Evolutionary conservation across 2,113 vertebrate species (phyloP).

Genomic region (Plecturocebus donacophilus): DNA sequence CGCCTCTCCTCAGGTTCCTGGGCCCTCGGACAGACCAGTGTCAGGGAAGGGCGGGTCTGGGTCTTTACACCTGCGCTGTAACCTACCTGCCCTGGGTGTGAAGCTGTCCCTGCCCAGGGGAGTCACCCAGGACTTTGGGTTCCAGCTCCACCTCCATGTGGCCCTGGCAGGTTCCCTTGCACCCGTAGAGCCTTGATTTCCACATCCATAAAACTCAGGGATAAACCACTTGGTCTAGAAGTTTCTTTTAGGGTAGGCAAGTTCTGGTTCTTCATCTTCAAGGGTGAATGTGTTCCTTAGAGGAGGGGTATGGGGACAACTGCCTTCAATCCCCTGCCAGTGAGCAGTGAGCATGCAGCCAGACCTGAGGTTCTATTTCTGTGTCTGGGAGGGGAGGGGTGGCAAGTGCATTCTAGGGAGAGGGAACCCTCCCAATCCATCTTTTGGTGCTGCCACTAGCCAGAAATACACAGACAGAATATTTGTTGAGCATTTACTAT

Average conservation of each 20-base stretch:
- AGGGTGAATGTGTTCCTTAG: not conserved
- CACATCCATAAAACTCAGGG: not conserved
- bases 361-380: not conserved
- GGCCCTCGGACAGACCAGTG: not conserved
- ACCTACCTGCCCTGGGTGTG: accelerated
- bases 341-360: accelerated
- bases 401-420: not conserved
- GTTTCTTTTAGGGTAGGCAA: not conserved
- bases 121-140: not conserved
- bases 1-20: accelerated
- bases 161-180: not conserved
- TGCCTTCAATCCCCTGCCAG: accelerated
- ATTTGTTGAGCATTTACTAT: accelerated
- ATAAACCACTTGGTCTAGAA: not conserved
- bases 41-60: not conserved
- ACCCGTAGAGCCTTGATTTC: not conserved
- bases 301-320: accelerated
- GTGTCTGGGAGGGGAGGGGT: accelerated
- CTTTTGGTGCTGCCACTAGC: accelerated
- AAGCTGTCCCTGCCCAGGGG: not conserved
- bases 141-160: not conserved
- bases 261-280: not conserved
- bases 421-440: not conserved
- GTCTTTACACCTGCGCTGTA: not conserved
- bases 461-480: not conserved